phyloP scores from a whole-genome alignment of 2,797 vertebrate species.

The Acrossocheilus fasciatus region DNA sequence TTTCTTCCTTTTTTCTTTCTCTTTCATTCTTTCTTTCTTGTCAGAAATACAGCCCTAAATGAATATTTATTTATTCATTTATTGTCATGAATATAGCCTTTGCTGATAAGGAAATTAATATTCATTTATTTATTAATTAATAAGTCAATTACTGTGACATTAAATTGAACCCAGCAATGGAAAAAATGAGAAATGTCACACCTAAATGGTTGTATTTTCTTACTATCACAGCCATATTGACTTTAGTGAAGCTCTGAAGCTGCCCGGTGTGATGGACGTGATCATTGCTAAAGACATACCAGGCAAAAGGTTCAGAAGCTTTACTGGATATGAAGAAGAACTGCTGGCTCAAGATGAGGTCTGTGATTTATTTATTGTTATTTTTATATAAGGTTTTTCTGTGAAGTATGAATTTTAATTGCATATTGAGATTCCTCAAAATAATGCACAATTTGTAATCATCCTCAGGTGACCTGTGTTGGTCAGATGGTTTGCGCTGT shows the following conservation, averaged over 20 bases:
- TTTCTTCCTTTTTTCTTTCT: too few relatives aligned
- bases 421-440: background rate
- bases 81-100: background rate
- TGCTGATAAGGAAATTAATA: background rate
- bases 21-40: too few relatives aligned
- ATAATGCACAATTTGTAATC: background rate
- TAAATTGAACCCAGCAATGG: background rate
- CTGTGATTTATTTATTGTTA: background rate
- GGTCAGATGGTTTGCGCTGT: slow-evolving; percentile 79
- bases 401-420: background rate
- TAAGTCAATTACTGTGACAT: background rate
- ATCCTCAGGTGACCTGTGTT: slow-evolving; percentile 75
- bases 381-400: background rate
- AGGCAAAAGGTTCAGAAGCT: slow-evolving; percentile 76
- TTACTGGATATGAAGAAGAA: slow-evolving; percentile 69
- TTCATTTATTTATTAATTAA: background rate
- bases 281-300: slow-evolving; percentile 86
- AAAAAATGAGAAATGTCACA: background rate
- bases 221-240: slow-evolving; percentile 79
- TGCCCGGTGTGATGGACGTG: slow-evolving; percentile 83
- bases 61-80: background rate
- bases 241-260: slow-evolving; percentile 77
- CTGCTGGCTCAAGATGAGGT: slow-evolving; percentile 69
- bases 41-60: background rate
- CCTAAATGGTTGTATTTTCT: background rate